Base-by-base conservation (phyloP, 2,888 invertebrate genomes). In the Trichopoda pennipes region DNA sequence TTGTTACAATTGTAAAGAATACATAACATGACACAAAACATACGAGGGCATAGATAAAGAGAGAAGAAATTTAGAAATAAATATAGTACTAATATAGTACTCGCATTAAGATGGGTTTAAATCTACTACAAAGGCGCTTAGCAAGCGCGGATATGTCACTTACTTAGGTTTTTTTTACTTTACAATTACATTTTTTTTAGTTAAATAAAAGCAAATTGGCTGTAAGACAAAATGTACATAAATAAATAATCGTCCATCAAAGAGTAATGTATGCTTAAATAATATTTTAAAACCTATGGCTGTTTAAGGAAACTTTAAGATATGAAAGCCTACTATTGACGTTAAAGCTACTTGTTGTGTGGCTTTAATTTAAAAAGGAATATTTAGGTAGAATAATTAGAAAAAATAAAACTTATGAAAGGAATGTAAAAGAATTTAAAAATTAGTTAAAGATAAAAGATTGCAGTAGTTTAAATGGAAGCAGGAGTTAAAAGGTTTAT, bases 151-250 rank as follows among this genome's bases (percentile, higher is more conserved):
- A 47, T 28, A 28, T 21, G 10, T 66, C 38, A 53, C 19, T 51
- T n/a, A 60, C n/a, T 60, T 17, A 49, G 2, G 28, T 44, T 49
- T 23, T 70, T 53, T 38, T 58, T 70, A 74, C 28, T 63, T 38
- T 38, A 28, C 2, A 28, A 8, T 8, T 28, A 28, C 28, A 1
- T 38, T 38, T 38, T 38, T 38, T 35, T 8, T 38, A 38, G 21
- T 12, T 49, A 32, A 80, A 84, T 80, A 84, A 88, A 88, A 88
- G 88, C 87, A 87, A 87, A 86, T 88, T 89, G 89, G 89, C 86
- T 86, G 88, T 89, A 88, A 89, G 89, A 88, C 87, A 86, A 86
- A 85, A 86, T 80, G 51, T 70, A 68, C 61, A 68, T 80, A 47
- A 23, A 28, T 28, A n/a, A n/a, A n/a, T n/a, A n/a, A n/a, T 28